Percentiles rank a stretch among this genome's conserved stretches.
These are phyloP conservation scores for Glyptemys insculpta DNA, from an alignment of 2,797 vertebrate genomes.

Conservation along the genomic window DNA sequence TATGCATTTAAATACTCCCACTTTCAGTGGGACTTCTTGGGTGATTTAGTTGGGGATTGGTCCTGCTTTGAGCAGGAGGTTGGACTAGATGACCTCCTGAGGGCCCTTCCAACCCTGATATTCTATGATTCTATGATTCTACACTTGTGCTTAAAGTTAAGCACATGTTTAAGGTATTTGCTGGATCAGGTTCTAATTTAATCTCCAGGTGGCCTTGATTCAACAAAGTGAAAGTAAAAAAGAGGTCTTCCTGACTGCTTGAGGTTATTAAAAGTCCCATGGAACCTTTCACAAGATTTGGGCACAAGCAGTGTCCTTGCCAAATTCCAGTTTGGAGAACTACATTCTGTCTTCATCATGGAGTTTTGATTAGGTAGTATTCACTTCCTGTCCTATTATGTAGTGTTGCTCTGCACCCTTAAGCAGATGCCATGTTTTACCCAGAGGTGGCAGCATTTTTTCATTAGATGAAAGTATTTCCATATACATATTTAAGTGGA, in stretches of 20 bases:
- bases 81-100: no score
- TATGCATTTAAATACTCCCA: not conserved
- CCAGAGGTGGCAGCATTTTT: not conserved
- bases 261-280: not conserved
- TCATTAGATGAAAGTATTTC: not conserved
- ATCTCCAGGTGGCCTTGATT: not conserved
- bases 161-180: not conserved
- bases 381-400: not conserved
- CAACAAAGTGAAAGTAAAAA: not conserved
- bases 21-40: not conserved
- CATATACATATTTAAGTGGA: fast-evolving
- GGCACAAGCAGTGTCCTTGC: not conserved
- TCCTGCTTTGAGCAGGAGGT: no score
- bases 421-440: not conserved
- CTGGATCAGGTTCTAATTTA: not conserved
- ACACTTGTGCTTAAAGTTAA: not conserved
- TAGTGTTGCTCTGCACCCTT: not conserved
- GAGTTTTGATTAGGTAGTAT: not conserved
- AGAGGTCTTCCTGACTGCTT: not conserved
- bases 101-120: no score
- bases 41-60: no score
- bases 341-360: not conserved
- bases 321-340: not conserved
- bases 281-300: not conserved
- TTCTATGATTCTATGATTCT: no score